Conservation (phyloP, 1,140 invertebrate genomes). For the Drosophila littoralis region DNA sequence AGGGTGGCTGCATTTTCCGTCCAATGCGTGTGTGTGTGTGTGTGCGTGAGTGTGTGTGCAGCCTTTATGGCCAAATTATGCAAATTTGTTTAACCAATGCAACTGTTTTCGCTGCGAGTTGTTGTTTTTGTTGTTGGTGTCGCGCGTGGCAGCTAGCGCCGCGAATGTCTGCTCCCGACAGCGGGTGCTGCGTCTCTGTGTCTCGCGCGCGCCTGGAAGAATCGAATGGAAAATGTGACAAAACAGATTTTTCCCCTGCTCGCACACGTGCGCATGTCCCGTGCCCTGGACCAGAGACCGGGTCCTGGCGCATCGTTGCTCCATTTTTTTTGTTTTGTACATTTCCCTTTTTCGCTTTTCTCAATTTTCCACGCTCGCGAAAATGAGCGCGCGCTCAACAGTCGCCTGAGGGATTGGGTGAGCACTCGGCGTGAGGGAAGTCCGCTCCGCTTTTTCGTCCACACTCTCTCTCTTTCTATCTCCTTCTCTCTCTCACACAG, state of each 20-base stretch:
- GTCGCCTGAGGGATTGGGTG: conserved; percentile 23
- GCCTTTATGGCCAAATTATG: conserved; percentile 76
- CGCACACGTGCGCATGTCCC: conserved; percentile 76
- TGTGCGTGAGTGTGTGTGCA: conserved; percentile 21
- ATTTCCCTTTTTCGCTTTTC: conserved; percentile 47
- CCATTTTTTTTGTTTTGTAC: conserved; percentile 60
- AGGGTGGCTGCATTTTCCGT: conserved; percentile 60
- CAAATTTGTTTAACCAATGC: conserved; percentile 61
- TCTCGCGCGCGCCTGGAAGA: conserved; percentile 56
- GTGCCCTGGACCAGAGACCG: conserved; percentile 44
- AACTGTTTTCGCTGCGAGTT: conserved; percentile 58
- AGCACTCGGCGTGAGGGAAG: background rate
- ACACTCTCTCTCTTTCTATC: conserved; percentile 22
- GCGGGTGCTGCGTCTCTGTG: conserved; percentile 65
- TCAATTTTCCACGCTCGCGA: conserved; percentile 79
- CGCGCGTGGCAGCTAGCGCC: conserved; percentile 59
- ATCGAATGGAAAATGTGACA: conserved; percentile 64
- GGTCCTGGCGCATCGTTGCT: conserved; percentile 31
- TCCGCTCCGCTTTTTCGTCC: background rate
- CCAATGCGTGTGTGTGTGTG: conserved; percentile 15
- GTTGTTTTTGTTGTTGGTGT: conserved; percentile 27
- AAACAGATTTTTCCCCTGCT: conserved; percentile 39
- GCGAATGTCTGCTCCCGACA: conserved; percentile 53
- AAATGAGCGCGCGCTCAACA: conserved; percentile 67
- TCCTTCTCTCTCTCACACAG: background rate